Evolutionary conservation across 2,888 invertebrate species (phyloP), one percentile per base, ranked within the genome.

Genomic region (Dasypogon diadema): DNA sequence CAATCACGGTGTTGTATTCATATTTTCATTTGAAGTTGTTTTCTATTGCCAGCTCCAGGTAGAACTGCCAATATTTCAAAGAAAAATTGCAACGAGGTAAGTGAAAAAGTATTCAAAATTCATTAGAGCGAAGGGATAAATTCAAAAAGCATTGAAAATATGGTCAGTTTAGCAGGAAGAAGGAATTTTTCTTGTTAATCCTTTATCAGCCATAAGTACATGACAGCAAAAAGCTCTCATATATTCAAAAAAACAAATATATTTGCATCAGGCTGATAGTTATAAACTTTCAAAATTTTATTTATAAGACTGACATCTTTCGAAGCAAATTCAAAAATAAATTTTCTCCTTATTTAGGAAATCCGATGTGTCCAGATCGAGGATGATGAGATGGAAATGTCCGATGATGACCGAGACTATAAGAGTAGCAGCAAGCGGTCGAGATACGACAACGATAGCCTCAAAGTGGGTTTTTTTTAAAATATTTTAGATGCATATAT

Each of bases 361-460:
- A 80, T 86, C 56, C 84, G 85, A 51, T 84, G 84, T 14, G 83
- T 85, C 58, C 85, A 85, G 80, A 85, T 85, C 79, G 92, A 92
- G 48, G 93, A 94, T 81, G 94, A 93, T 81, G 95, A 95, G 86
- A 95, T 95, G 95, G 95, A 95, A 81, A 91, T 95, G 80, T 94
- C 94, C 0, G 94, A 94, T 82, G 91, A 90, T 51, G 93, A 93
- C 78, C 90, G 91, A 51, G 88, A 89, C 54, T 84, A 82, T 74
- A 86, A 85, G 1, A 79, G 82, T 1, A 83, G 83, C 72, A 84
- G 83, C 68, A 88, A 88, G 81, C 81, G 86, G 10, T 81, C 82
- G 16, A 85, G 84, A 26, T 84, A 84, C 30, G 86, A 87, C 55
- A 84, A 83, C 77, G 84, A 86, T 26, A 83, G 83, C 73, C 81